These are phyloP conservation scores for Matsumurasca onukii DNA, from an alignment of 1,140 invertebrate species.

Conservation along the genomic window DNA sequence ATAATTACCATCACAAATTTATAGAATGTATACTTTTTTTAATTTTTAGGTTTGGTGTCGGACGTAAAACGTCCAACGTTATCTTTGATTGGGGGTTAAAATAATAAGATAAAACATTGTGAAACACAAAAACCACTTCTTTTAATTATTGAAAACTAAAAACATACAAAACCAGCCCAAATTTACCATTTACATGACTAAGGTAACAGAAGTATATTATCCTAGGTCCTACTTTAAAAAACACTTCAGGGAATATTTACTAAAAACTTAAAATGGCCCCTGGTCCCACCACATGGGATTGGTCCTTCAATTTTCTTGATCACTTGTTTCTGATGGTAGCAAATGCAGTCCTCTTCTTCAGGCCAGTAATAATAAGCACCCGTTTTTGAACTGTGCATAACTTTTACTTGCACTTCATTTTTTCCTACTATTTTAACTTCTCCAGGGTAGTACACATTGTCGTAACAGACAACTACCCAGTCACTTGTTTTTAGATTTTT, in stretches of 20 bases:
- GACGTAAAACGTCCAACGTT: slow-evolving; percentile 10
- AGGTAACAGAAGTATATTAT: neutral
- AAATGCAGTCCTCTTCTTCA: neutral
- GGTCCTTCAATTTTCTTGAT: neutral
- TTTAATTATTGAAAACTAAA: neutral
- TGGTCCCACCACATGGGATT: slow-evolving; percentile 2
- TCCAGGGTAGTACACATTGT: neutral
- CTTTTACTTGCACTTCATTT: neutral
- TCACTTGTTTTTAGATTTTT: neutral
- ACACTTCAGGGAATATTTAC: slow-evolving; percentile 5
- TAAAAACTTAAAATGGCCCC: neutral
- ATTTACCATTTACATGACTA: neutral
- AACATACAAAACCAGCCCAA: slow-evolving; percentile 3
- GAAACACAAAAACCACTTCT: neutral
- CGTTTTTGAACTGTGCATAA: neutral
- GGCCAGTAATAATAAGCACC: neutral
- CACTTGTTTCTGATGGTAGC: neutral
- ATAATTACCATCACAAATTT: slow-evolving; percentile 3
- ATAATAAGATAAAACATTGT: neutral
- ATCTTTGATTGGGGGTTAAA: neutral
- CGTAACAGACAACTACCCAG: slow-evolving; percentile 1
- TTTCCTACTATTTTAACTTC: neutral
- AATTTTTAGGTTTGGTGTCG: slow-evolving; percentile 7
- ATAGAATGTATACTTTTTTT: slow-evolving; percentile 1
- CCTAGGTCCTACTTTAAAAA: slow-evolving; percentile 1